Evolutionary conservation across 2,888 invertebrate species (phyloP).

Genomic region (Balanococcus diminutus): DNA sequence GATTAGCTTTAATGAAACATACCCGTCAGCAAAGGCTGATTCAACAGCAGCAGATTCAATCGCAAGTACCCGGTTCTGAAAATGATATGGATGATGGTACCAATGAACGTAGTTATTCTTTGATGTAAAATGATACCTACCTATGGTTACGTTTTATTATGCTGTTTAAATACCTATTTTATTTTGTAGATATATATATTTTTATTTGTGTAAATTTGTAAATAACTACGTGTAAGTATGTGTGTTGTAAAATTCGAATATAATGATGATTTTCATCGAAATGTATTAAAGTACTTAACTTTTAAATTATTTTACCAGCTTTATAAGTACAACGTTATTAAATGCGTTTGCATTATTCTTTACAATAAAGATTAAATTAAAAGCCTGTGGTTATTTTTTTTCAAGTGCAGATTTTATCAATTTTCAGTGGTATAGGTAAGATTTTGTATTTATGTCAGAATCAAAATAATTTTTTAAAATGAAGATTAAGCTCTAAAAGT

Average conservation of each 20-base stretch:
- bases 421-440: too few relatives aligned
- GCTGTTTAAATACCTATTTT: not conserved
- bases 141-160: not conserved
- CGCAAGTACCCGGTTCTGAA: not conserved
- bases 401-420: too few relatives aligned
- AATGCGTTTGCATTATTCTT: not conserved
- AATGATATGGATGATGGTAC: conserved; percentile 10
- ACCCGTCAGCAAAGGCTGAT: conserved; percentile 44
- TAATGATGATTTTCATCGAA: not conserved
- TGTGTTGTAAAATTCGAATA: not conserved
- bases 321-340: conserved; percentile 8
- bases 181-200: not conserved
- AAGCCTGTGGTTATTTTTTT: too few relatives aligned
- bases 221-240: too few relatives aligned
- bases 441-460: too few relatives aligned
- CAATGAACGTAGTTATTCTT: conserved; percentile 34
- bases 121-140: conserved; percentile 5
- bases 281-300: not conserved
- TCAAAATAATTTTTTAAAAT: too few relatives aligned
- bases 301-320: conserved; percentile 21
- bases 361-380: not conserved
- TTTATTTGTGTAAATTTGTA: not conserved
- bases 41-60: conserved; percentile 43
- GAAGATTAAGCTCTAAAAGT: too few relatives aligned
- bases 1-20: conserved; percentile 66